Percentiles rank a stretch among this genome's conserved stretches.
Evolutionary conservation across 2,113 vertebrate genomes (phyloP).

Genomic region (Raja brachyura): DNA sequence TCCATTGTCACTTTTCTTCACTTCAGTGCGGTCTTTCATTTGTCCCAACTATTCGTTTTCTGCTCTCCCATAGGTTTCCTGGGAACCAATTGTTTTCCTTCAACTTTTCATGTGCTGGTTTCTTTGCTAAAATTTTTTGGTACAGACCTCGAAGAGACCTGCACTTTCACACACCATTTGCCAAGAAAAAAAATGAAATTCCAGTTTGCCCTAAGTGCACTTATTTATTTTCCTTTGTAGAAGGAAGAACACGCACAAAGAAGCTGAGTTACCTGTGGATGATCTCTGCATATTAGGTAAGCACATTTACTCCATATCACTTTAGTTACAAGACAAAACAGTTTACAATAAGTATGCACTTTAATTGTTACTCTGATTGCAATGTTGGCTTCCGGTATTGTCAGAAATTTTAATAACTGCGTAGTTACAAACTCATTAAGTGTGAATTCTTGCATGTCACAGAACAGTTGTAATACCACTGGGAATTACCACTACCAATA

Average conservation of each 20-base stretch:
- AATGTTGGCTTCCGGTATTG: not conserved
- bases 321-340: not conserved
- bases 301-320: conserved; percentile 49
- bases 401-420: not conserved
- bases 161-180: not conserved
- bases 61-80: not conserved
- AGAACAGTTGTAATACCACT: not conserved
- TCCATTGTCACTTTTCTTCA: too few relatives aligned
- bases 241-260: conserved; percentile 83
- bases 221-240: conserved; percentile 50
- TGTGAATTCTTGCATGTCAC: not conserved
- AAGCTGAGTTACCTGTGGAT: conserved; percentile 77
- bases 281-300: conserved; percentile 90
- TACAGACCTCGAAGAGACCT: not conserved
- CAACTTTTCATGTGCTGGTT: not conserved
- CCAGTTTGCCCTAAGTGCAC: not conserved
- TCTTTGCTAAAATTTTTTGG: not conserved
- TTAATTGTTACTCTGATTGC: not conserved
- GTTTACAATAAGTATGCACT: not conserved
- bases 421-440: not conserved
- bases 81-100: not conserved
- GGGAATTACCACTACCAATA: too few relatives aligned
- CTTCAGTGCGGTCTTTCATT: not conserved
- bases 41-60: not conserved
- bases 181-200: not conserved